Base-by-base conservation (phyloP, 2,888 invertebrate genomes). In the Conops quadrifasciatus region DNA sequence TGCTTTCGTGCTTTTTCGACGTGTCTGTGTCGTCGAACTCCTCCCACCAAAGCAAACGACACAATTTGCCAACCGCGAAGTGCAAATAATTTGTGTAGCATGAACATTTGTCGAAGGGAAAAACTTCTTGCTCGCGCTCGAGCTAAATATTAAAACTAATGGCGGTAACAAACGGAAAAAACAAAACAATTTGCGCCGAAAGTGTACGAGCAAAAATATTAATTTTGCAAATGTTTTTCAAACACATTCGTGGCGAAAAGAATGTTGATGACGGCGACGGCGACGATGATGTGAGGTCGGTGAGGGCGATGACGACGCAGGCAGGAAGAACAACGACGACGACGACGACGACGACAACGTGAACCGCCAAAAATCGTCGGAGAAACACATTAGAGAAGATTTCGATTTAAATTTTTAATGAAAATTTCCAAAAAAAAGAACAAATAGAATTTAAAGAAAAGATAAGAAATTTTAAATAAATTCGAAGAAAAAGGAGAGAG, bases 21-120 rank as follows among this genome's bases (percentile, higher is more conserved):
- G n/a, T n/a, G n/a, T n/a, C n/a, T n/a, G n/a, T n/a, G n/a, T n/a
- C n/a, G n/a, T n/a, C n/a, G n/a, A n/a, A n/a, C n/a, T n/a, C n/a
- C n/a, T n/a, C n/a, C n/a, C n/a, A n/a, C n/a, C n/a, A n/a, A n/a
- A n/a, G n/a, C n/a, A n/a, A n/a, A n/a, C n/a, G n/a, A n/a, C n/a
- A n/a, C n/a, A n/a, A n/a, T n/a, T n/a, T n/a, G n/a, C n/a, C 45
- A n/a, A 43, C 67, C 30, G 16, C 43, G 67, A 43, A n/a, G 58
- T 67, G 67, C 58, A 67, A 4, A 26, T 7, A 62, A 62, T 62
- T 62, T 62, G 60, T n/a, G 43, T n/a, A n/a, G 43, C 24, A 58
- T 24, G 49, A 30, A 51, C n/a, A 51, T 30, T 36, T 62, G 21
- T 62, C 30, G 19, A 36, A 47, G 47, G 19, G 19, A 64, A 51